Conservation (phyloP, 2,113 vertebrate species). For the Brienomyrus longianalis region DNA sequence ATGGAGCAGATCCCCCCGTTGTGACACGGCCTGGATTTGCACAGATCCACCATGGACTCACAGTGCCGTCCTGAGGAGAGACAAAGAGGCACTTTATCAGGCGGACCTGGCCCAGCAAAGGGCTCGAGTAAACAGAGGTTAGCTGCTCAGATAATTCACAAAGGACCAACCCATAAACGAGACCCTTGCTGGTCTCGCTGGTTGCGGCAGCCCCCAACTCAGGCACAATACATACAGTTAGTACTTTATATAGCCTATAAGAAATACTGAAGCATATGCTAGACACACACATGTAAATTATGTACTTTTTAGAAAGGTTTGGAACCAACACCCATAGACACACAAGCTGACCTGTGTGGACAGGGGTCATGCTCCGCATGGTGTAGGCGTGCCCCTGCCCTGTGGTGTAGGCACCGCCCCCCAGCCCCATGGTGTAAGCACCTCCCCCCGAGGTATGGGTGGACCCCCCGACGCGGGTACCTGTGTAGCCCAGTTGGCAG, state of each 20-base stretch:
- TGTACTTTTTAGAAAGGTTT: not conserved
- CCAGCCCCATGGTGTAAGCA: no score
- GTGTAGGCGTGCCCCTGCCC: no score
- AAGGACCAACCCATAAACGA: not conserved
- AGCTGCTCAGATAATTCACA: not conserved
- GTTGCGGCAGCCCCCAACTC: not conserved
- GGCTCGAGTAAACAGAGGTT: not conserved
- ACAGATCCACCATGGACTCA: slow-evolving; percentile 80
- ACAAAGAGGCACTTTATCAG: not conserved
- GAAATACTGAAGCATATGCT: not conserved
- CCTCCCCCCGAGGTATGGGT: not conserved
- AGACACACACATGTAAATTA: not conserved
- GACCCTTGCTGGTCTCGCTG: not conserved
- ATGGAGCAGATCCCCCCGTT: slow-evolving; percentile 73
- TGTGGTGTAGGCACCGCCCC: not conserved
- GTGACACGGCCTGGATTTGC: slow-evolving; percentile 74
- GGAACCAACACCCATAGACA: not conserved
- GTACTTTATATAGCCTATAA: not conserved
- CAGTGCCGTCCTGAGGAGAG: slow-evolving; percentile 72
- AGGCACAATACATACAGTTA: not conserved
- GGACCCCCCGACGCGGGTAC: slow-evolving; percentile 45
- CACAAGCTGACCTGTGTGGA: not conserved
- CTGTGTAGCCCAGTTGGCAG: slow-evolving; percentile 81
- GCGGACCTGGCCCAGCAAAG: not conserved
- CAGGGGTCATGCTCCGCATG: not conserved